These are phyloP conservation scores for Ochropleura plecta DNA, from an alignment of 2,888 invertebrate species.

Conservation along the genomic window DNA sequence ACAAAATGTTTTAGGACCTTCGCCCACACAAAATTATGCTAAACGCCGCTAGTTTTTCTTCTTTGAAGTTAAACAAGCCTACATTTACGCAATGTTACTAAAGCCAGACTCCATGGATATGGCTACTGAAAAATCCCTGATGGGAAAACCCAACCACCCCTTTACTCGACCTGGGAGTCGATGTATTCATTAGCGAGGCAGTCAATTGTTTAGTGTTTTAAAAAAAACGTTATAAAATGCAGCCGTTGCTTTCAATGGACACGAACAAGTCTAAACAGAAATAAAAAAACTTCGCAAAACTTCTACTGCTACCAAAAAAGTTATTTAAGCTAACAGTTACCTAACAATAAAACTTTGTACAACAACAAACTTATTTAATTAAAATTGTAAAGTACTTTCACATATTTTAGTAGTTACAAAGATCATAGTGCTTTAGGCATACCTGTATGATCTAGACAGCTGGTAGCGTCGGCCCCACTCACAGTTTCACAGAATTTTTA, in stretches of 20 bases:
- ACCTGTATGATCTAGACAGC: neutral
- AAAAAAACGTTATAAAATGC: neutral
- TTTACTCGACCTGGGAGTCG: neutral
- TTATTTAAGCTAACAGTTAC: neutral
- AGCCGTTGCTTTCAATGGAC: neutral
- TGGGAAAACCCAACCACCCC: neutral
- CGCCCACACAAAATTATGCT: too few relatives aligned
- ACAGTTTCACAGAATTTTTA: constrained; percentile 17
- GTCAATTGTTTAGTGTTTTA: neutral
- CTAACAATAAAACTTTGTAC: neutral
- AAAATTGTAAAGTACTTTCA: neutral
- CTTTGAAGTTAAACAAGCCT: too few relatives aligned
- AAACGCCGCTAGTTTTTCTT: too few relatives aligned
- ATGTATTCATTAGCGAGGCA: neutral
- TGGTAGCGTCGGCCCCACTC: constrained; percentile 10
- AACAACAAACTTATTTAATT: constrained; percentile 2
- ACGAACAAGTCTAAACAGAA: neutral
- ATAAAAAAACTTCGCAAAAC: neutral
- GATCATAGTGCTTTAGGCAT: constrained; percentile 6
- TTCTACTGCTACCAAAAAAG: neutral
- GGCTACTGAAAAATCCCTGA: neutral
- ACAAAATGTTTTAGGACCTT: too few relatives aligned
- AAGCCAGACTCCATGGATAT: too few relatives aligned
- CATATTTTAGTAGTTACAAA: constrained; percentile 1
- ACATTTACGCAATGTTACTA: too few relatives aligned